Evolutionary conservation across 2,113 vertebrate species (phyloP), one percentile per base, ranked within the genome.

Genomic region (Rissa tridactyla): DNA sequence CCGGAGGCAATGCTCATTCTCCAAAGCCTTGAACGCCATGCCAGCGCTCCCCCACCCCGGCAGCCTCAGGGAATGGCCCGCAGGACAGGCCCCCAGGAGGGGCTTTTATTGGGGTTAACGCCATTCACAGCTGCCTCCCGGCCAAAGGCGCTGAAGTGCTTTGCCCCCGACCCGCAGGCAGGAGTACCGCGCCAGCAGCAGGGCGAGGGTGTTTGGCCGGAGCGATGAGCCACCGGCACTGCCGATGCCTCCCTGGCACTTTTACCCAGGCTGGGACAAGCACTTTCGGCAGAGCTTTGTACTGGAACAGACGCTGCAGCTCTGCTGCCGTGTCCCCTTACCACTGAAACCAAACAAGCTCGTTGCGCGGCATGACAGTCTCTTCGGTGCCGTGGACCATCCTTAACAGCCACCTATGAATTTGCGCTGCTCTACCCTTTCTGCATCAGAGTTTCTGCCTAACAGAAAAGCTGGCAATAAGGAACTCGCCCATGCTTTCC

Each of bases 31-130:
- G 20, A 40, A 30, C 0, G 2, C 1, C 0, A 42, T 2, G 11
- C 42, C 71, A 51, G 14, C 1, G 1, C 15, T 19, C n/a, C 40
- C 30, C 8, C 27, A 8, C 13, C 32, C 5, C 1, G 0, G 13
- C 19, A n/a, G 13, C 14, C 58, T 29, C 51, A 19, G 51, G 1
- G 15, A 69, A 49, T 13, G 29, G 40, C 47, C 40, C 10, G 13
- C 36, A 27, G 30, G 10, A 6, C 15, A 23, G 47, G 25, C 13
- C 5, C 46, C 11, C 23, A 4, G 3, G 17, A 13, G 15, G 18
- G 8, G 8, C 6, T 21, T n/a, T 36, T 15, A 8, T 3, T 7
- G 6, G 22, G 12, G 27, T 34, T 27, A 36, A 15, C 14, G 22
- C 16, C 27, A 8, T 32, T 32, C 64, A 14, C 9, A 6, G 29